Conservation (phyloP, 2,888 invertebrate species). For the Rhodophaea formosa region DNA sequence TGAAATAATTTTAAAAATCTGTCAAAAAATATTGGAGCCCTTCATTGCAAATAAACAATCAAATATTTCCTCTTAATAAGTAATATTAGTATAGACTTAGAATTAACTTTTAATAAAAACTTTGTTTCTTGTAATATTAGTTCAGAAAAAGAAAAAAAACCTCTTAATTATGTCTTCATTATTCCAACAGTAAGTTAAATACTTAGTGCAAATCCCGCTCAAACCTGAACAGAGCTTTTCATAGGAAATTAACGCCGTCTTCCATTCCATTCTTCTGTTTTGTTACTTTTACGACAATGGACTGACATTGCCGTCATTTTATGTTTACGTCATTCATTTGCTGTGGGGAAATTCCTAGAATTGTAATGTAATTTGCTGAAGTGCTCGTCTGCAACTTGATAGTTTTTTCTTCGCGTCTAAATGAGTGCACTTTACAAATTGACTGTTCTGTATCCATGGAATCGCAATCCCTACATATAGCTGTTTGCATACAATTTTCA, state of each 20-base stretch:
- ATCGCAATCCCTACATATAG: background rate
- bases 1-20: too few relatives aligned
- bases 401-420: background rate
- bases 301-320: constrained; percentile 8
- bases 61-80: too few relatives aligned
- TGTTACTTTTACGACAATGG: constrained; percentile 16
- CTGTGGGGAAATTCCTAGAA: constrained; percentile 9
- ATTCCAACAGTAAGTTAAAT: too few relatives aligned
- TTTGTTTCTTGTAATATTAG: too few relatives aligned
- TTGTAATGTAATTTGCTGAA: constrained; percentile 9
- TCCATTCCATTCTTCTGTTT: constrained; percentile 6
- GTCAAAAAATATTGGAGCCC: too few relatives aligned
- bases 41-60: too few relatives aligned
- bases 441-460: background rate
- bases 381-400: background rate
- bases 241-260: constrained; percentile 15
- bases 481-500: too few relatives aligned
- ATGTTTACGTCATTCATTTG: constrained; percentile 9
- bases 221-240: background rate
- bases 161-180: too few relatives aligned
- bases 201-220: too few relatives aligned
- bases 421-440: background rate
- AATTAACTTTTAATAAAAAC: too few relatives aligned
- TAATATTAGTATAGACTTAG: too few relatives aligned
- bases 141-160: too few relatives aligned